Percentiles rank a stretch among this genome's conserved stretches.
Evolutionary conservation across 2,888 invertebrate species (phyloP).

Genomic region (Aphrophora alni): DNA sequence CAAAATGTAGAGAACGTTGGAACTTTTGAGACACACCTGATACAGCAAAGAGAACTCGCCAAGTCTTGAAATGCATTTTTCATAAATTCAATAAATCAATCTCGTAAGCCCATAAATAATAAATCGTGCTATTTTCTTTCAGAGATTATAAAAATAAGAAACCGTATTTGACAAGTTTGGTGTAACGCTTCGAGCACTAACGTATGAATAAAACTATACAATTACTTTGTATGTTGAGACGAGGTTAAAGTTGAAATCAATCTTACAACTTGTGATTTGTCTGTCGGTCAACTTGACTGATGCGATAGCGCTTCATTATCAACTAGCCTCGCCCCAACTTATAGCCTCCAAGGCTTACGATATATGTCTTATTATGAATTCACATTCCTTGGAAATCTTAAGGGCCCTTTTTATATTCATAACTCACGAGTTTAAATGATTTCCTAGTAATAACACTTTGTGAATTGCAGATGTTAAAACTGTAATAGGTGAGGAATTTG

Average conservation of each 20-base stretch:
- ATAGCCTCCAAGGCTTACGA: background rate
- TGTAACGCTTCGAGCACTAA: background rate
- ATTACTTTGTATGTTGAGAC: background rate
- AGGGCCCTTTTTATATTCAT: background rate
- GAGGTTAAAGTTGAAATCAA: background rate
- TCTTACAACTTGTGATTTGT: background rate
- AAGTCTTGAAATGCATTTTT: too few species aligned
- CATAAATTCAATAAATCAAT: too few species aligned
- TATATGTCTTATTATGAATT: background rate
- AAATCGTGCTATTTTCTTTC: background rate
- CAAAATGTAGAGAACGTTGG: too few species aligned
- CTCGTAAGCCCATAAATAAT: too few species aligned
- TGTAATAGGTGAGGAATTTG: too few species aligned
- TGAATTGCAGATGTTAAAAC: too few species aligned
- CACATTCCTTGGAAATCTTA: background rate
- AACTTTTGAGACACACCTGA: too few species aligned
- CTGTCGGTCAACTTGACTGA: background rate
- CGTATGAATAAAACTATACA: background rate
- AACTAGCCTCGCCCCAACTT: background rate
- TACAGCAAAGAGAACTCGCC: too few species aligned
- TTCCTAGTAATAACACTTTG: too few species aligned
- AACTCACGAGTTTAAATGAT: background rate
- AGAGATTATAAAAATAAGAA: background rate
- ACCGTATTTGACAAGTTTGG: background rate
- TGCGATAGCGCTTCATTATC: background rate